These are phyloP conservation scores for Psophia crepitans DNA, from an alignment of 2,113 vertebrate species.

Conservation along the genomic window DNA sequence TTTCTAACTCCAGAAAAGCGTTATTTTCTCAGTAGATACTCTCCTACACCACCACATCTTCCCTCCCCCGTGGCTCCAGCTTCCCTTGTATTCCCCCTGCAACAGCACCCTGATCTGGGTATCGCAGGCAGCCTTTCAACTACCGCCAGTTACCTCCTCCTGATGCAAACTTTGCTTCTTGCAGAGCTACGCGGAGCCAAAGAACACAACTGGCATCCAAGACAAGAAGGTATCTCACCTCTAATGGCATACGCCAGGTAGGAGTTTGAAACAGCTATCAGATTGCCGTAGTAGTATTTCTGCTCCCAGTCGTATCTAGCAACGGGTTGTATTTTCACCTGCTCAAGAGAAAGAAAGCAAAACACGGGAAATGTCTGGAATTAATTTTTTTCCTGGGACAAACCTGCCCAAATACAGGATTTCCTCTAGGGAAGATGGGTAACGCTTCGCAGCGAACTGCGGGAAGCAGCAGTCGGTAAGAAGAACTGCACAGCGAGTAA, in stretches of 20 bases:
- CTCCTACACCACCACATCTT: neutral
- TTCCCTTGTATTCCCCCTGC: neutral
- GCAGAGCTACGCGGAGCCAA: neutral
- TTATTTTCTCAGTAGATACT: neutral
- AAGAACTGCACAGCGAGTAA: neutral
- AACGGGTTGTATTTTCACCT: slow-evolving; percentile 98
- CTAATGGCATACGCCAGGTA: slow-evolving; percentile 96
- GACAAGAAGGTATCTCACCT: slow-evolving; percentile 75
- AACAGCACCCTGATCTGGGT: neutral
- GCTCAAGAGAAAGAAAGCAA: slow-evolving; percentile 20
- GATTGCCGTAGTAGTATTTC: slow-evolving; percentile 95
- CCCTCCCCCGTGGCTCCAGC: neutral
- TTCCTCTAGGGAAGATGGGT: neutral
- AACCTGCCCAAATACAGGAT: neutral
- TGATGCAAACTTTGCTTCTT: neutral
- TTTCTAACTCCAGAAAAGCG: neutral
- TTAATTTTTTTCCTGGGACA: neutral
- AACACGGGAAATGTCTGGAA: neutral
- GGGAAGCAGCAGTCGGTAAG: neutral
- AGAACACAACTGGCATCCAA: neutral
- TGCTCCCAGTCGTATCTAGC: slow-evolving; percentile 99
- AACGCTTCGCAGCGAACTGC: neutral
- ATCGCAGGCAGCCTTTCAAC: neutral
- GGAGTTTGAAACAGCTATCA: slow-evolving; percentile 95
- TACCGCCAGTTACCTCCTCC: neutral